Percentiles rank a stretch among this genome's conserved stretches.
These are phyloP conservation scores for Oreotrochilus melanogaster DNA, from an alignment of 2,113 vertebrate genomes.

Conservation along the genomic window DNA sequence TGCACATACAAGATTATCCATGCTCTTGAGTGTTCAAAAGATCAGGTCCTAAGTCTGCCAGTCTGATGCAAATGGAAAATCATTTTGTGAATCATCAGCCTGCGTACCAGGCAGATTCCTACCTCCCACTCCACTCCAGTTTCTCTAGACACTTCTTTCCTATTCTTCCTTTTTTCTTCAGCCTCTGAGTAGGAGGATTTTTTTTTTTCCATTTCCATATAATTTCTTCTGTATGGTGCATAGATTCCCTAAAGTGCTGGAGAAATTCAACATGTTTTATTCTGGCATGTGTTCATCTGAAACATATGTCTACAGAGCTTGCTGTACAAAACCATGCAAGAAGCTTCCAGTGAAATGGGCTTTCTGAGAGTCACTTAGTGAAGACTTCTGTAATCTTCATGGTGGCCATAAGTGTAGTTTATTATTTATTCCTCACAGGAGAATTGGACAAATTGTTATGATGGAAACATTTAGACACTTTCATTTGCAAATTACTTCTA, in stretches of 20 bases:
- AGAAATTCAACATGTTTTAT: neutral
- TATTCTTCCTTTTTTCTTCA: neutral
- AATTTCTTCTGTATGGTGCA: neutral
- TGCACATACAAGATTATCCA: neutral
- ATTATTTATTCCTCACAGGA: neutral
- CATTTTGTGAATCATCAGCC: conserved; percentile 8
- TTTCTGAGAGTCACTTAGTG: neutral
- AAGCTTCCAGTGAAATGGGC: neutral
- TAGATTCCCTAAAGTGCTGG: neutral
- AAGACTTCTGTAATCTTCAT: neutral
- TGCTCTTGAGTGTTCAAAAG: neutral
- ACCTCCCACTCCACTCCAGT: conserved; percentile 40
- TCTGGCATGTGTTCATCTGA: neutral
- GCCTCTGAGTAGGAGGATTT: neutral
- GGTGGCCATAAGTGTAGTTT: neutral
- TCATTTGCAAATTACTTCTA: neutral
- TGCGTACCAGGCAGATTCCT: neutral
- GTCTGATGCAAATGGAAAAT: conserved; percentile 9
- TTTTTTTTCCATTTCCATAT: neutral
- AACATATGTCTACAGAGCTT: neutral
- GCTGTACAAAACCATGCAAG: neutral
- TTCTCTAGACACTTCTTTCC: neutral
- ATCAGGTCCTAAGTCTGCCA: neutral
- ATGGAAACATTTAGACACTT: neutral
- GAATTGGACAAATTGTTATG: neutral